Evolutionary conservation across 2,888 invertebrate genomes (phyloP).

Genomic region (Hyles lineata): DNA sequence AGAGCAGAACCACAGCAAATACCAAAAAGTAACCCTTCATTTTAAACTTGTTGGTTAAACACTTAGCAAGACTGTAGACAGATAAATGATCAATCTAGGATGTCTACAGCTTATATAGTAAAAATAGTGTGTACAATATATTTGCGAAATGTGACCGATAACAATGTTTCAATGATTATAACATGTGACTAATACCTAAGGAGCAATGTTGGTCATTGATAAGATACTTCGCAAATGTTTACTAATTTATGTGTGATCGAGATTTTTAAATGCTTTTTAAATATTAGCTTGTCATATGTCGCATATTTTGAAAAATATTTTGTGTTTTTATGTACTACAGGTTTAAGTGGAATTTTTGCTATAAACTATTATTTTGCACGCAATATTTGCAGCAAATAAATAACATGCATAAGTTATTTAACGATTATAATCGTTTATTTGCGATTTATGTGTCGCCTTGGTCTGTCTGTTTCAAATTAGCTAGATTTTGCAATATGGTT

Average conservation of each 20-base stretch:
- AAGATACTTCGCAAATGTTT: neutral
- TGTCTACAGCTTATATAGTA: neutral
- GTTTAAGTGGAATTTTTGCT: no score
- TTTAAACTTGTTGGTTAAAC: neutral
- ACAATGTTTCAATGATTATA: neutral
- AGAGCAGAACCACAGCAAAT: slow-evolving; percentile 34
- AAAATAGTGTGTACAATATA: neutral
- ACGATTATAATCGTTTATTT: no score
- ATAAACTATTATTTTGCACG: no score
- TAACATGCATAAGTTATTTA: no score
- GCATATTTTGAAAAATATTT: neutral
- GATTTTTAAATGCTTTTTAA: neutral
- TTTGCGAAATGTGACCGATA: neutral
- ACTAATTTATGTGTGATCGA: neutral
- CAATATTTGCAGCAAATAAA: no score
- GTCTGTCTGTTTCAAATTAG: no score
- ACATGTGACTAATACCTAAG: no score
- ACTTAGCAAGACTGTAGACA: neutral
- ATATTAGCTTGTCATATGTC: neutral
- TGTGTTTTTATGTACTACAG: neutral
- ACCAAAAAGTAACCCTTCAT: slow-evolving; percentile 38
- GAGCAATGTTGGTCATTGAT: neutral
- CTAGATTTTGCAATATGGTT: no score
- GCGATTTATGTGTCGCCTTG: no score
- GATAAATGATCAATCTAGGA: neutral